A percentile compares a stretch with the other conserved stretches of the same genome.
phyloP scores from a whole-genome alignment of 2,113 vertebrate species.

The Sinocyclocheilus maitianheensis region DNA sequence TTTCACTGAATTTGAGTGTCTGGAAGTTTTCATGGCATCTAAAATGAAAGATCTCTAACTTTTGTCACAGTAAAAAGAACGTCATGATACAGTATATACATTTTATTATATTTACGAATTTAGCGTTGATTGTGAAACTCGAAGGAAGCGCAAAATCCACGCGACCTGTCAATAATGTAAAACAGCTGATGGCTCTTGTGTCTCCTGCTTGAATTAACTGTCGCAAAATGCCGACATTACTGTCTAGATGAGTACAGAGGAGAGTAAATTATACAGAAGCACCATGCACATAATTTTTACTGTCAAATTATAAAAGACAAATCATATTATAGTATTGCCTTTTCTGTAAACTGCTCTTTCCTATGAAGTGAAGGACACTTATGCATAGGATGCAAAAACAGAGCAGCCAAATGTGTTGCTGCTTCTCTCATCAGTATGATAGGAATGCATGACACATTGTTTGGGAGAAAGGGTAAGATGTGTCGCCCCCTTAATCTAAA shows the following conservation, averaged over 20 bases:
- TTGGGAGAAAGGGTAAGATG: background rate
- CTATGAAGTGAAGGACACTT: constrained; percentile 43
- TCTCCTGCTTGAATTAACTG: constrained; percentile 40
- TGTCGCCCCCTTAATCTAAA: background rate
- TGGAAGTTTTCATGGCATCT: constrained; percentile 43
- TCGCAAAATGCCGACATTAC: constrained; percentile 36
- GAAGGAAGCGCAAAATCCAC: background rate
- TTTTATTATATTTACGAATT: background rate
- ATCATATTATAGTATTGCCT: constrained; percentile 2
- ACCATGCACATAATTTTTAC: background rate
- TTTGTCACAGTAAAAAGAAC: background rate
- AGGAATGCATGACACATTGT: constrained; percentile 30
- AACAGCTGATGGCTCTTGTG: constrained; percentile 40
- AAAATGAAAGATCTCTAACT: background rate
- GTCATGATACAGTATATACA: background rate
- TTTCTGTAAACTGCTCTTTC: constrained; percentile 29
- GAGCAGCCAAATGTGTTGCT: constrained; percentile 40
- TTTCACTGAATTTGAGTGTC: constrained; percentile 1
- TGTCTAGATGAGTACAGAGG: constrained; percentile 2
- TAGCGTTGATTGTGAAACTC: background rate
- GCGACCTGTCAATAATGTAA: constrained; percentile 12
- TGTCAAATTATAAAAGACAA: constrained; percentile 1
- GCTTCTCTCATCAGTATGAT: constrained; percentile 6
- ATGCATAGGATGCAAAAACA: background rate
- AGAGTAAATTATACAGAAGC: background rate